phyloP scores from a whole-genome alignment of 2,888 invertebrate genomes.

The Elmis aenea region DNA sequence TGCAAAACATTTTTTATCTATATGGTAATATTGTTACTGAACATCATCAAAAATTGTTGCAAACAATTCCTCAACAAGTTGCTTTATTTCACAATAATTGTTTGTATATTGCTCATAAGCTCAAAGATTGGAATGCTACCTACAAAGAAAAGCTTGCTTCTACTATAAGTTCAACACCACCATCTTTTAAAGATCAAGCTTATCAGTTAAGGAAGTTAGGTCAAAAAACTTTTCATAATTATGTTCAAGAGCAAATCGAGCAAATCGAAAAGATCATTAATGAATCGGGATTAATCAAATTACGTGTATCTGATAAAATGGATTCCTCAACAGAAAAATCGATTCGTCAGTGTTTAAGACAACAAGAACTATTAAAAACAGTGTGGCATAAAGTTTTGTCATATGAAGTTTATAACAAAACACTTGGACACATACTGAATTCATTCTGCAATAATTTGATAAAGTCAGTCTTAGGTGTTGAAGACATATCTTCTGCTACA shows the following conservation, averaged over 20 bases:
- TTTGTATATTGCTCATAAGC: slow-evolving; percentile 75
- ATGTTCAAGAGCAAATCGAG: slow-evolving; percentile 70
- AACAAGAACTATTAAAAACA: slow-evolving; percentile 75
- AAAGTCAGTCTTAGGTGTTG: slow-evolving; percentile 61
- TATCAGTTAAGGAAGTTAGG: slow-evolving; percentile 64
- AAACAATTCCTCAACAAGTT: slow-evolving; percentile 82
- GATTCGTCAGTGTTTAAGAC: slow-evolving; percentile 79
- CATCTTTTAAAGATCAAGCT: slow-evolving; percentile 65
- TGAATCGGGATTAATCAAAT: slow-evolving; percentile 59
- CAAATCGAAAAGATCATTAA: slow-evolving; percentile 71
- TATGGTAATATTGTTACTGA: slow-evolving; percentile 75
- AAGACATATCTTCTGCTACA: slow-evolving; percentile 83
- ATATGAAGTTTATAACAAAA: slow-evolving; percentile 66
- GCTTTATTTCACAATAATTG: slow-evolving; percentile 90
- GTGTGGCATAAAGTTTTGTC: slow-evolving; percentile 87
- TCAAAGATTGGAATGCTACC: slow-evolving; percentile 61
- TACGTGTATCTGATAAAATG: slow-evolving; percentile 51
- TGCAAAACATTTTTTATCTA: slow-evolving; percentile 67
- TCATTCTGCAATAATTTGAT: slow-evolving; percentile 60
- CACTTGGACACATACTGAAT: slow-evolving; percentile 54
- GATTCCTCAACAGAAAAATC: slow-evolving; percentile 63
- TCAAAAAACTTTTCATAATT: slow-evolving; percentile 63
- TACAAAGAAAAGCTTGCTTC: slow-evolving; percentile 61
- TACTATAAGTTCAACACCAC: slow-evolving; percentile 43
- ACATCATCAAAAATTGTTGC: slow-evolving; percentile 72